phyloP scores from a whole-genome alignment of 2,888 invertebrate species.

The Scelioninae gen. 1 region DNA sequence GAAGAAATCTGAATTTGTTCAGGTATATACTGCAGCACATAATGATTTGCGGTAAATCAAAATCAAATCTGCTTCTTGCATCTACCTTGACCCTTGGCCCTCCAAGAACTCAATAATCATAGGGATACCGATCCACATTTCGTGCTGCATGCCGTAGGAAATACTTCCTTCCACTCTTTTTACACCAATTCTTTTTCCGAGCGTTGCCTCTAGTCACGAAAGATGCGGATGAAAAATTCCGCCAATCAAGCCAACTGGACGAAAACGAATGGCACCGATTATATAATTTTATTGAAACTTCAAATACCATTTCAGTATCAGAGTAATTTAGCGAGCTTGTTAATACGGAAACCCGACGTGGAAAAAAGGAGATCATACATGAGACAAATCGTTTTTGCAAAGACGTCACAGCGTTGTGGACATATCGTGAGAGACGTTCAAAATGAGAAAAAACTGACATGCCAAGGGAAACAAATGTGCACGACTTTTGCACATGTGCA shows the following conservation, averaged over 20 bases:
- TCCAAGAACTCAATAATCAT: conserved; percentile 67
- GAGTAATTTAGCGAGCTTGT: neutral
- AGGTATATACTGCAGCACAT: conserved; percentile 31
- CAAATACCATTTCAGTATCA: conserved; percentile 6
- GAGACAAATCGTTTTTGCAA: neutral
- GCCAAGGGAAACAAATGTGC: neutral
- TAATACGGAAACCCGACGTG: conserved; percentile 1
- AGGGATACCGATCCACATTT: conserved; percentile 62
- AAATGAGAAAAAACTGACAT: conserved; percentile 2
- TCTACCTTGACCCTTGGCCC: conserved; percentile 66
- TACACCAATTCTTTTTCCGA: conserved; percentile 24
- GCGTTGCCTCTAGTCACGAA: conserved; percentile 48
- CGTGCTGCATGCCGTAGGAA: conserved; percentile 52
- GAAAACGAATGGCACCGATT: conserved; percentile 51
- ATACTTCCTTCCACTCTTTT: conserved; percentile 45
- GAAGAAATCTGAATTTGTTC: conserved; percentile 28
- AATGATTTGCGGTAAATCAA: conserved; percentile 65
- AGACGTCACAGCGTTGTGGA: neutral
- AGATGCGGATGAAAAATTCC: conserved; percentile 47
- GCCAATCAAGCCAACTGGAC: conserved; percentile 16
- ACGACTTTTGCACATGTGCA: conserved; percentile 2
- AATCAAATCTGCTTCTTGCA: conserved; percentile 67
- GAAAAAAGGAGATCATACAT: neutral
- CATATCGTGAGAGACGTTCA: conserved; percentile 17
- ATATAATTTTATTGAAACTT: conserved; percentile 41